These are phyloP conservation scores for Drosophila mayri DNA, from an alignment of 1,140 invertebrate genomes.

Conservation along the genomic window DNA sequence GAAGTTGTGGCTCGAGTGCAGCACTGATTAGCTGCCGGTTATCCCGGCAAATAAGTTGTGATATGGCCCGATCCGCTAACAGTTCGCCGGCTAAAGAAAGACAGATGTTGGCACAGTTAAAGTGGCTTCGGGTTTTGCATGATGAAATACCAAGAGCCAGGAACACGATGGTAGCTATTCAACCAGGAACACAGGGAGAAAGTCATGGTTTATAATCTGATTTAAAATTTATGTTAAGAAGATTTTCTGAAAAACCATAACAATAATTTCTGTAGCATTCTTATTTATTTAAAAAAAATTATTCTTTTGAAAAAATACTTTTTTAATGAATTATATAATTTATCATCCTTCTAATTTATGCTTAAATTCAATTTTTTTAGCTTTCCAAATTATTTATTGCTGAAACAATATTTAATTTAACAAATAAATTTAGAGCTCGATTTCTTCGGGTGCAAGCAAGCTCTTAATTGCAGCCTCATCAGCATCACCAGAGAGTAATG, in stretches of 20 bases:
- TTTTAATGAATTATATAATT: background rate
- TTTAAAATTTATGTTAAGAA: background rate
- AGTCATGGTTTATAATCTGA: background rate
- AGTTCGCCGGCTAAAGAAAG: conserved; percentile 1
- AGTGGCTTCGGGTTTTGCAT: conserved; percentile 28
- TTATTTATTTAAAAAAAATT: too few relatives aligned
- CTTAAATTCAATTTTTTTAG: background rate
- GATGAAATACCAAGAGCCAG: conserved; percentile 13
- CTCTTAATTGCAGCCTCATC: conserved; percentile 35
- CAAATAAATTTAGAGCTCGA: background rate
- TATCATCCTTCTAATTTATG: too few relatives aligned
- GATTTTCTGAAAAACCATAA: background rate
- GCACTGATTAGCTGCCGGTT: conserved; percentile 47
- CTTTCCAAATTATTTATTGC: background rate
- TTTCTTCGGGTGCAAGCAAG: background rate
- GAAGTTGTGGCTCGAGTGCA: conserved; percentile 39
- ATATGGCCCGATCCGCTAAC: conserved; percentile 12
- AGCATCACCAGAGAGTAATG: conserved; percentile 2
- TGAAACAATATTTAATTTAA: too few relatives aligned
- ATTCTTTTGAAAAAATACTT: background rate
- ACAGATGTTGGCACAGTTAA: conserved; percentile 22
- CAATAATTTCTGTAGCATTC: too few relatives aligned
- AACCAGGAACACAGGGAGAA: background rate
- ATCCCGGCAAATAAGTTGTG: conserved; percentile 33
- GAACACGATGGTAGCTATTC: conserved; percentile 3